Conservation (phyloP, 2,113 vertebrate genomes). For the Nipponia nippon region DNA sequence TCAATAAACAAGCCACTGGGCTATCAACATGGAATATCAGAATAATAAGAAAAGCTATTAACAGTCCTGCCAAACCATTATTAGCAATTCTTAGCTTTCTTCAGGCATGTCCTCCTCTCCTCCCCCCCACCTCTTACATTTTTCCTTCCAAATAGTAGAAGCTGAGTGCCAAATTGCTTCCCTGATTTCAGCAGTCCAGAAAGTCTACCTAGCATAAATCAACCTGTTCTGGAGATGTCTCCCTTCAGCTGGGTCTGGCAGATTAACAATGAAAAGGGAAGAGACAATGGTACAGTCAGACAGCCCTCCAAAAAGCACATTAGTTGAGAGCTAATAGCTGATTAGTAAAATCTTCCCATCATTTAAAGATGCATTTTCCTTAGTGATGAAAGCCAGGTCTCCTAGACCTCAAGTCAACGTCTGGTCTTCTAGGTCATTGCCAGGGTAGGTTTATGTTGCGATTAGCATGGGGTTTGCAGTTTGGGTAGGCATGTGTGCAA, state of each 20-base stretch:
- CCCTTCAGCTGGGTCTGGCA: not conserved
- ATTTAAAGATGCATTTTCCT: conserved; percentile 29
- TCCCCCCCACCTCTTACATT: not conserved
- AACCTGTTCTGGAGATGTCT: not conserved
- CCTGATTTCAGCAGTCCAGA: not conserved
- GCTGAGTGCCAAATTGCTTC: not conserved
- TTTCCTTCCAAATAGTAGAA: not conserved
- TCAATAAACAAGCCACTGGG: conserved; percentile 4
- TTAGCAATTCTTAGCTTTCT: conserved; percentile 5
- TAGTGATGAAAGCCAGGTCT: conserved; percentile 36
- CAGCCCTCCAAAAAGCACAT: not conserved
- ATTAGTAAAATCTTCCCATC: conserved; percentile 38
- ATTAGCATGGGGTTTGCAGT: not conserved
- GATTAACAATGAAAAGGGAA: conserved; percentile 3
- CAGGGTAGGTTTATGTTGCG: not conserved
- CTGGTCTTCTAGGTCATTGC: not conserved
- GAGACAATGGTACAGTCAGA: conserved; percentile 12
- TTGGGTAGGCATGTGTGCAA: not conserved
- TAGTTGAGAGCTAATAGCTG: conserved; percentile 13
- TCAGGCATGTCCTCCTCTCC: not conserved
- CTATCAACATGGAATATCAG: not conserved
- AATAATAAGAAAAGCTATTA: not conserved
- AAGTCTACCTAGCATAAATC: conserved; percentile 21
- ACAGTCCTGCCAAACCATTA: not conserved
- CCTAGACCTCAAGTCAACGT: not conserved